phyloP scores from a whole-genome alignment of 2,797 vertebrate species.

The Bryconaethiops microstoma region DNA sequence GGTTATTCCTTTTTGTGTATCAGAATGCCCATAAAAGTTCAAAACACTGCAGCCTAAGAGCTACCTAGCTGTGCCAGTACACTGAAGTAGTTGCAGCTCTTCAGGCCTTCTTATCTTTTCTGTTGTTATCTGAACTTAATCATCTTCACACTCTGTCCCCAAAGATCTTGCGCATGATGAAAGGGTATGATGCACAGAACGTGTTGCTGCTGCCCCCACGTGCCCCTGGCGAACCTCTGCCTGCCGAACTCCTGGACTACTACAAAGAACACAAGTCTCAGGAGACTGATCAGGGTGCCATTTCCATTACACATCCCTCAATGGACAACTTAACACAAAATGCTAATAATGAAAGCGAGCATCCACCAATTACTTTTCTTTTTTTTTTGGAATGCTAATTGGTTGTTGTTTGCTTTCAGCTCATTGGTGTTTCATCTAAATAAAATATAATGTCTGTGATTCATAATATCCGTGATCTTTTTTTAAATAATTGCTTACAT shows the following conservation, averaged over 20 bases:
- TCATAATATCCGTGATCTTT: too few species aligned
- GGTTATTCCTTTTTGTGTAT: not conserved
- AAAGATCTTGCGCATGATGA: slow-evolving; percentile 82
- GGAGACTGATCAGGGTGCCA: slow-evolving; percentile 58
- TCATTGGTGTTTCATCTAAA: too few species aligned
- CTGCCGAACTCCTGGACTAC: slow-evolving; percentile 81
- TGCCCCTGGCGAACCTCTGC: slow-evolving; percentile 79
- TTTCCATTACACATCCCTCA: not conserved
- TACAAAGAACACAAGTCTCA: slow-evolving; percentile 71
- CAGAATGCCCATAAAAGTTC: not conserved
- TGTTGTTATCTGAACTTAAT: slow-evolving; percentile 6
- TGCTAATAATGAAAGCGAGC: not conserved
- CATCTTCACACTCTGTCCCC: not conserved
- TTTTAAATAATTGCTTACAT: not conserved
- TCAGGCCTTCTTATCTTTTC: not conserved
- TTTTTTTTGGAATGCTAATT: not conserved
- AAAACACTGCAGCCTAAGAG: not conserved
- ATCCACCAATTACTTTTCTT: not conserved
- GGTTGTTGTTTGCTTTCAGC: not conserved
- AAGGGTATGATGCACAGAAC: slow-evolving; percentile 78
- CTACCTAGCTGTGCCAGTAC: slow-evolving; percentile 4
- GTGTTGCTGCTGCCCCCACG: slow-evolving; percentile 83
- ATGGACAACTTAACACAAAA: not conserved
- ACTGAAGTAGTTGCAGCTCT: slow-evolving; percentile 3
- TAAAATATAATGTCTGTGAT: too few species aligned